A percentile compares a stretch with the other conserved stretches of the same genome.
Evolutionary conservation across 35 echinoderm and acorn worm species (phyloP).

Genomic region (Patiria miniata): DNA sequence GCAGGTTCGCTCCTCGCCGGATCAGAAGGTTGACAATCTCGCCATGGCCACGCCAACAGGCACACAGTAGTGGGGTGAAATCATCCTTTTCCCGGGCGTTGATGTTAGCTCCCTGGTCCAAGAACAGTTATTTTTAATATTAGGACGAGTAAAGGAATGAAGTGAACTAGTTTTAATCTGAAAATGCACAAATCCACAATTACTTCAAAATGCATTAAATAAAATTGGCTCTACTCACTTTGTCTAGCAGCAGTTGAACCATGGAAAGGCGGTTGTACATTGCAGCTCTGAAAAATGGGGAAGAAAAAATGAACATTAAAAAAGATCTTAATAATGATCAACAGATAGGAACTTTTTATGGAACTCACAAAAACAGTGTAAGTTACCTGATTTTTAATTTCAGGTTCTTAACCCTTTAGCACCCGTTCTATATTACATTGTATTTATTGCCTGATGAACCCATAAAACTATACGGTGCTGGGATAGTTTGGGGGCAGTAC

Average conservation of each 20-base stretch:
- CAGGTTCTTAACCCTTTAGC: too few species aligned
- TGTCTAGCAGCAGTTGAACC: background rate
- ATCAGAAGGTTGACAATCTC: slow-evolving; percentile 53
- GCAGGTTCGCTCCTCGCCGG: slow-evolving; percentile 40
- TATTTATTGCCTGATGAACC: too few species aligned
- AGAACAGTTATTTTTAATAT: too few species aligned
- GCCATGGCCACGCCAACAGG: slow-evolving; percentile 80
- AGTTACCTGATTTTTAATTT: too few species aligned
- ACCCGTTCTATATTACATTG: too few species aligned
- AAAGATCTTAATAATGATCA: too few species aligned
- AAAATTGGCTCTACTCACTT: slow-evolving; percentile 9
- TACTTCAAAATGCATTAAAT: background rate
- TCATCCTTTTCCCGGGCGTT: slow-evolving; percentile 62
- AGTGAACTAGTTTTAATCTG: background rate
- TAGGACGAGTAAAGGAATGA: slow-evolving; percentile 3
- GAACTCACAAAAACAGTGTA: too few species aligned
- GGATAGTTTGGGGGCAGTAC: too few species aligned
- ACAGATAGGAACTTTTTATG: too few species aligned
- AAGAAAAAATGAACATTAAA: too few species aligned
- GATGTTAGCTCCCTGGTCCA: slow-evolving; percentile 35
- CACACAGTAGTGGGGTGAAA: slow-evolving; percentile 69
- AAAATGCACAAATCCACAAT: background rate
- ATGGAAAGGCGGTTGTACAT: slow-evolving; percentile 17
- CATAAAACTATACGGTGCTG: too few species aligned
- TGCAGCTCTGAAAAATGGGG: slow-evolving; percentile 19